Evolutionary conservation across 1,140 invertebrate species (phyloP).

Genomic region (Rhagoletis zephyria): DNA sequence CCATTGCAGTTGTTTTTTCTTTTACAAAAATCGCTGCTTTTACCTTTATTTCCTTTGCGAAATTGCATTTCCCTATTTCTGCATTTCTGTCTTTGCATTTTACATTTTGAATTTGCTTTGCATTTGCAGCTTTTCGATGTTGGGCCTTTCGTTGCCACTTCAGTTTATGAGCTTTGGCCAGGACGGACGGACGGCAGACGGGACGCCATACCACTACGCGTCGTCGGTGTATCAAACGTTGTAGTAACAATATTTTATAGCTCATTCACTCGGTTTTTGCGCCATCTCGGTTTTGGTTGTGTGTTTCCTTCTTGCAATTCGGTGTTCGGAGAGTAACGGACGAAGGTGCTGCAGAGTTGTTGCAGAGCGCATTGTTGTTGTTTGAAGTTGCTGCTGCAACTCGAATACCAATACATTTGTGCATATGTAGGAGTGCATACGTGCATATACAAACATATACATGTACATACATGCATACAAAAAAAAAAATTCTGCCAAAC

Average conservation of each 20-base stretch:
- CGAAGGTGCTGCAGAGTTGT: background rate
- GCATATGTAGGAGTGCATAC: background rate
- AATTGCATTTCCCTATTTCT: constrained; percentile 43
- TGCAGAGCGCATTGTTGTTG: background rate
- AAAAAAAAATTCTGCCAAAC: background rate
- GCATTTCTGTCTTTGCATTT: constrained; percentile 36
- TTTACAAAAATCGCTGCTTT: background rate
- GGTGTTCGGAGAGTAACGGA: background rate
- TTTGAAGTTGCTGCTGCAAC: constrained; percentile 18
- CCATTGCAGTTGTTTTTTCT: background rate
- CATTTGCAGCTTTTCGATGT: constrained; percentile 21
- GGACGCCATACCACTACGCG: constrained; percentile 6
- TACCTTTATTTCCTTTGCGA: background rate
- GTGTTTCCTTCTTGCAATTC: background rate
- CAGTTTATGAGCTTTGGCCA: constrained; percentile 46
- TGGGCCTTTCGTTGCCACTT: background rate
- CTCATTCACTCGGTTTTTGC: constrained; percentile 39
- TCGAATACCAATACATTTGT: background rate
- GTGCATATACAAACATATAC: background rate
- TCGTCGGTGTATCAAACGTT: constrained; percentile 19
- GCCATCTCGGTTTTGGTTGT: background rate
- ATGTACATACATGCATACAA: no score
- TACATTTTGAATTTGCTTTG: constrained; percentile 29
- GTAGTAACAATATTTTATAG: constrained; percentile 37
- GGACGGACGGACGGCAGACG: constrained; percentile 46